Conservation (phyloP, 2,113 vertebrate species). For the Odontophorus gujanensis region DNA sequence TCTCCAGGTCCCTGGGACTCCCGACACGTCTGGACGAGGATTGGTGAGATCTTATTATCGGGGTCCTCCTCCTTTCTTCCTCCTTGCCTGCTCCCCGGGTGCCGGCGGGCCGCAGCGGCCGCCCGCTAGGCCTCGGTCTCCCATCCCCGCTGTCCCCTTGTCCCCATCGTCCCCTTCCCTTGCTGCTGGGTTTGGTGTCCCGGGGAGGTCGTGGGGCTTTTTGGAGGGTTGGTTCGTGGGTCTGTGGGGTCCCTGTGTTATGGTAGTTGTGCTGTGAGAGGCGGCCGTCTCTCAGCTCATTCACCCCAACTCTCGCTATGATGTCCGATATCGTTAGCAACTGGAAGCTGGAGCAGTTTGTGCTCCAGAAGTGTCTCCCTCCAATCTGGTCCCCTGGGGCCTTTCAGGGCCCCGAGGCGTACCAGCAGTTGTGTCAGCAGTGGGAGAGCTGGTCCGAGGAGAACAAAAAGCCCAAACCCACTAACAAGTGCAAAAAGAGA, state of each 20-base stretch:
- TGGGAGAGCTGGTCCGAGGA: slow-evolving; percentile 67
- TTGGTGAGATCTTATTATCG: slow-evolving; percentile 63
- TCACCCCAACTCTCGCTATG: background rate
- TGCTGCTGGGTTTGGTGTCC: background rate
- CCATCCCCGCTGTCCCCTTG: background rate
- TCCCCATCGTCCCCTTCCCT: background rate
- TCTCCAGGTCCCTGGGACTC: background rate
- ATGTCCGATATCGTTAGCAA: slow-evolving; percentile 54
- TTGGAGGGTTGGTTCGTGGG: rapidly evolving
- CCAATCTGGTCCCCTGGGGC: slow-evolving; percentile 36
- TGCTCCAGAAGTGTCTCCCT: slow-evolving; percentile 69
- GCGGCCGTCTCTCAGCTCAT: rapidly evolving
- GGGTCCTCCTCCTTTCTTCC: background rate
- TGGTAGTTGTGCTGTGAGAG: slow-evolving; percentile 2
- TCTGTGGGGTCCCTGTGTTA: background rate
- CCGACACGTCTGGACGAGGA: slow-evolving; percentile 1
- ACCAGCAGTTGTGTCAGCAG: slow-evolving; percentile 69
- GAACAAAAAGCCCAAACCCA: slow-evolving; percentile 64
- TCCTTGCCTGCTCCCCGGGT: rapidly evolving
- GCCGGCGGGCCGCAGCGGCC: rapidly evolving
- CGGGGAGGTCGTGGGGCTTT: background rate
- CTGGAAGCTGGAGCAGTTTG: slow-evolving; percentile 69
- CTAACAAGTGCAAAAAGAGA: slow-evolving; percentile 62
- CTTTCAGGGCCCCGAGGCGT: slow-evolving; percentile 52
- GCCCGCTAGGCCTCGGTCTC: rapidly evolving